Base-by-base conservation (phyloP, 1,140 invertebrate genomes). In the Littorina saxatilis region DNA sequence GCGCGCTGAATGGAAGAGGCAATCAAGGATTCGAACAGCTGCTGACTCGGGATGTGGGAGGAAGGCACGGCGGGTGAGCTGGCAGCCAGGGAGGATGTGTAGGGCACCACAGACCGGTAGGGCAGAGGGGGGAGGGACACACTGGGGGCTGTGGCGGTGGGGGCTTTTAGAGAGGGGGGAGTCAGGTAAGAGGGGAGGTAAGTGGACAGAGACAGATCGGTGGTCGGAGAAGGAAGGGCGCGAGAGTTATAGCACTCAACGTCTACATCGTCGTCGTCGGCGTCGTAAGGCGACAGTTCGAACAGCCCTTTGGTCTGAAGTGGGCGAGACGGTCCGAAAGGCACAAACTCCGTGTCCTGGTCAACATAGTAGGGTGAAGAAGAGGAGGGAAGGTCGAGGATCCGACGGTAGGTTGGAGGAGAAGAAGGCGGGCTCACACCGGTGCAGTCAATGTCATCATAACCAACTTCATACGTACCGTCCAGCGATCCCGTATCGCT, bases 291-390 rank as follows among this genome's bases (percentile, higher is more conserved):
- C 37, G 68, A 73, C 68, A 80, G 32, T 52, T 80, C 79, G 15
- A 80, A 50, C 20, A 80, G 68, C 58, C 79, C 79, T 55, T 68
- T 72, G 52, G 79, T 73, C 52, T 50, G 50, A 43, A 80, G 52
- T 27, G 40, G 47, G 63, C 70, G 66, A 35, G 79, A 61, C 17
- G 85, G 85, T 68, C 55, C 72, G 68, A 83, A 86, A 32, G 85
- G 83, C 29, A 86, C 82, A 61, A 83, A 86, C n/a, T 80, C 68
- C 23, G 82, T 82, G 32, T 77, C 70, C 61, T 82, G 80, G 78
- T 80, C 78, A 47, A 70, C 78, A 58, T 73, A 80, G 27, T 74
- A 79, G 55, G 79, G 23, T 47, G 85, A 47, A 79, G 73, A 35
- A 39, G 81, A 85, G 39, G 74, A 66, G 35, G 74, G 68, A 29